These are phyloP conservation scores for Hiodon tergisus DNA, from an alignment of 2,113 vertebrate genomes.

Conservation along the genomic window DNA sequence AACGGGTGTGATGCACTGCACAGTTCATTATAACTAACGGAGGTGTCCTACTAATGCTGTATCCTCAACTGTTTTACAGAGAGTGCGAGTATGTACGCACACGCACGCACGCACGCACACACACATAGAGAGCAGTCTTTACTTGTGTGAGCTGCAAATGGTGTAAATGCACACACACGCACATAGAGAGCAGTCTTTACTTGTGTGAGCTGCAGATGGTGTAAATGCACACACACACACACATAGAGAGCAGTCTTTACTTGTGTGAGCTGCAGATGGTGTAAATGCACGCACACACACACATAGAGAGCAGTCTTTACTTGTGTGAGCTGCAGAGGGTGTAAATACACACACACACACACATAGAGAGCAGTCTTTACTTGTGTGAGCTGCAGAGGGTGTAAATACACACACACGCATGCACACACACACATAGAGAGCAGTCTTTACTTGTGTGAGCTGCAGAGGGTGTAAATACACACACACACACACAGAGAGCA, in stretches of 20 bases:
- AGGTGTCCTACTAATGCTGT: not conserved
- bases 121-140: not conserved
- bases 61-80: not conserved
- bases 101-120: not conserved
- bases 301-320: too few relatives aligned
- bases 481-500: not conserved
- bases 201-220: not conserved
- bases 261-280: not conserved
- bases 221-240: not conserved
- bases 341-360: too few relatives aligned
- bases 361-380: too few relatives aligned
- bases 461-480: not conserved
- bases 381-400: too few relatives aligned
- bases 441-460: too few relatives aligned
- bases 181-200: not conserved
- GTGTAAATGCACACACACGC: not conserved
- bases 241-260: not conserved
- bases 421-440: not conserved
- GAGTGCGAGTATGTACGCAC: too few relatives aligned
- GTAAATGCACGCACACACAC: too few relatives aligned
- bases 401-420: too few relatives aligned
- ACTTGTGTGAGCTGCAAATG: not conserved
- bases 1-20: slow-evolving; percentile 30
- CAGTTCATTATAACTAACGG: not conserved
- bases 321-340: too few relatives aligned